Evolutionary conservation across 1,140 invertebrate genomes (phyloP).

Genomic region (Aplysia californica): DNA sequence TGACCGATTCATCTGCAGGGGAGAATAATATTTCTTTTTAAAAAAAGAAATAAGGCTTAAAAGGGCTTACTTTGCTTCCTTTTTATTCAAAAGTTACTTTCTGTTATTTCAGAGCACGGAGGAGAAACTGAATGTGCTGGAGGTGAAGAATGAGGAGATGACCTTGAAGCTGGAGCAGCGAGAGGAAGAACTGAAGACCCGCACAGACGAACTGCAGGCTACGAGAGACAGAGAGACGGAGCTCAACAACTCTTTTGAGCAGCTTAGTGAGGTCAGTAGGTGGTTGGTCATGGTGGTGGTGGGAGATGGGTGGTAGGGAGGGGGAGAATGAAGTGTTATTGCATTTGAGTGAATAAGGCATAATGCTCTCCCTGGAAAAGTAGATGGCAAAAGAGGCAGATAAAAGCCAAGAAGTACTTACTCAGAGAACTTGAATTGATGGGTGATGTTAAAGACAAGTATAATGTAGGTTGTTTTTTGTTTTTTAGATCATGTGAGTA

Average conservation of each 20-base stretch:
- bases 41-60: too few relatives aligned
- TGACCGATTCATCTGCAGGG: not conserved
- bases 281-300: too few relatives aligned
- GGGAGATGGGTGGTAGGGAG: too few relatives aligned
- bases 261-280: constrained; percentile 48
- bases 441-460: too few relatives aligned
- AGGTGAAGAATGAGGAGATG: constrained; percentile 34
- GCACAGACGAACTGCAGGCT: constrained; percentile 34
- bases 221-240: constrained; percentile 41
- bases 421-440: too few relatives aligned
- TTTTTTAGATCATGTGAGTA: too few relatives aligned
- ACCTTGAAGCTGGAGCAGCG: constrained; percentile 35
- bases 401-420: too few relatives aligned
- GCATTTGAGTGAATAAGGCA: not conserved
- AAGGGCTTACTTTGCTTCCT: too few relatives aligned
- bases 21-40: too few relatives aligned
- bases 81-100: too few relatives aligned
- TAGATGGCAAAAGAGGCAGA: not conserved
- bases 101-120: constrained; percentile 18
- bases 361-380: not conserved
- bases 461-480: too few relatives aligned
- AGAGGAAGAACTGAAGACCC: constrained; percentile 30
- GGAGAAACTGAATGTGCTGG: constrained; percentile 27
- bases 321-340: not conserved
- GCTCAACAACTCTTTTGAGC: constrained; percentile 52